Percentiles rank a stretch among this genome's conserved stretches.
phyloP scores from a whole-genome alignment of 35 echinoderm and acorn worm species.

The Patiria miniata region DNA sequence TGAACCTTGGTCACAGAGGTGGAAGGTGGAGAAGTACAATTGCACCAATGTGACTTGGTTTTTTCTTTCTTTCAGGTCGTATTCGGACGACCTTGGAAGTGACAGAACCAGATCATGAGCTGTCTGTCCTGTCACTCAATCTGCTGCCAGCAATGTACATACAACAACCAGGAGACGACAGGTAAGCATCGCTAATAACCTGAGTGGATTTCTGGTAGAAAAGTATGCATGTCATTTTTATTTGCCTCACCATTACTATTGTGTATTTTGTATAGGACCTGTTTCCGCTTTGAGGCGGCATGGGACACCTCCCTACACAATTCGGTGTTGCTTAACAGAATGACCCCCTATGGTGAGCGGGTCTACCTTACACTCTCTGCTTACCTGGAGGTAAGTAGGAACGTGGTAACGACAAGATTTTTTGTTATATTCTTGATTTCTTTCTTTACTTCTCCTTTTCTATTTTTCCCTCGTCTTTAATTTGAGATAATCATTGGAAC shows the following conservation, averaged over 20 bases:
- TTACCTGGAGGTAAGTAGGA: conserved; percentile 84
- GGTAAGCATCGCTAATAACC: conserved; percentile 45
- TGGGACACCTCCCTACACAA: conserved; percentile 99
- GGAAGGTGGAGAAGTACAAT: no score
- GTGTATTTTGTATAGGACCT: conserved; percentile 53
- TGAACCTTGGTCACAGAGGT: no score
- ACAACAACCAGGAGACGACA: conserved; percentile 86
- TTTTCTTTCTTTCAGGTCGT: conserved; percentile 55
- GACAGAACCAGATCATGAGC: conserved; percentile 90
- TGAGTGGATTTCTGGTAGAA: no score
- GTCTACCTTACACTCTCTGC: conserved; percentile 95
- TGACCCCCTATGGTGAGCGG: conserved; percentile 91
- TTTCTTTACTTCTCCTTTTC: not conserved
- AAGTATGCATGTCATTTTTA: no score
- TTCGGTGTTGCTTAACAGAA: conserved; percentile 90
- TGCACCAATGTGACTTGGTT: not conserved
- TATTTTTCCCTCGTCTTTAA: no score
- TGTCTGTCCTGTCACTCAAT: conserved; percentile 85
- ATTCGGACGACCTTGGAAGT: conserved; percentile 95
- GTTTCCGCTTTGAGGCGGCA: conserved; percentile 96
- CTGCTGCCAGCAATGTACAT: conserved; percentile 86
- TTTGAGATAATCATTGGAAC: no score
- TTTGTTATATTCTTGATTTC: conserved; percentile 3
- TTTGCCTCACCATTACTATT: no score
- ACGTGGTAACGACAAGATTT: not conserved